Percentiles rank a stretch among this genome's conserved stretches.
phyloP scores from a whole-genome alignment of 2,797 vertebrate species.

The Chaetophractus vellerosus region DNA sequence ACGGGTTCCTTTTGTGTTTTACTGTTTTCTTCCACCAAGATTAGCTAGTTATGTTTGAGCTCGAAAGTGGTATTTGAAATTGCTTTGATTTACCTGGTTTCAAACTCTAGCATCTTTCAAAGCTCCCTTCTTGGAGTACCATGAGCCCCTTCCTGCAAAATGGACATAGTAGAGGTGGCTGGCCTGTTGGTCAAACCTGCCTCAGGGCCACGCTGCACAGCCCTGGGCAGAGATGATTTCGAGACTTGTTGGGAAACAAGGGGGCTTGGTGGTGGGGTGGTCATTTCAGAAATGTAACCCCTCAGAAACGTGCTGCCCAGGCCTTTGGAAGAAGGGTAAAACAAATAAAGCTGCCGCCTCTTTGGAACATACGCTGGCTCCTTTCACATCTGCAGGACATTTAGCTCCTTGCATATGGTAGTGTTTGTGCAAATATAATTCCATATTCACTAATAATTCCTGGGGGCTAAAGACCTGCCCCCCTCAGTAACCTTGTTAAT shows the following conservation, averaged over 20 bases:
- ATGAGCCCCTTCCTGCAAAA: not conserved
- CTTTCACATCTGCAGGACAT: constrained; percentile 96
- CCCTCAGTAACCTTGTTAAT: constrained; percentile 93
- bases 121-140: not conserved
- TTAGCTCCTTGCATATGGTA: constrained; percentile 97
- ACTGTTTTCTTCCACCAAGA: not conserved
- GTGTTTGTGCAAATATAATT: constrained; percentile 98
- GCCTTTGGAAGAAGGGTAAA: constrained; percentile 81
- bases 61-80: constrained; percentile 23
- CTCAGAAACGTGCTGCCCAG: constrained; percentile 77
- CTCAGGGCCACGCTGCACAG: not conserved
- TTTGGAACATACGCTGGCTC: constrained; percentile 89
- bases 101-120: constrained; percentile 21
- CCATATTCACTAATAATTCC: constrained; percentile 98
- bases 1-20: not conserved
- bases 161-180: not conserved
- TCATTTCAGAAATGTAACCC: constrained; percentile 82
- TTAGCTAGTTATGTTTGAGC: not conserved
- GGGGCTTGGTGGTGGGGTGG: not conserved
- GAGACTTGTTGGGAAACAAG: not conserved
- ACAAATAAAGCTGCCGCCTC: constrained; percentile 88
- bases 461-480: constrained; percentile 91
- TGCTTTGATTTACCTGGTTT: not conserved
- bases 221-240: not conserved
- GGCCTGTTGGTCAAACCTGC: not conserved